Evolutionary conservation across 1,140 invertebrate genomes (phyloP), one percentile per base, ranked within the genome.

Genomic region (Anastatus disparis): DNA sequence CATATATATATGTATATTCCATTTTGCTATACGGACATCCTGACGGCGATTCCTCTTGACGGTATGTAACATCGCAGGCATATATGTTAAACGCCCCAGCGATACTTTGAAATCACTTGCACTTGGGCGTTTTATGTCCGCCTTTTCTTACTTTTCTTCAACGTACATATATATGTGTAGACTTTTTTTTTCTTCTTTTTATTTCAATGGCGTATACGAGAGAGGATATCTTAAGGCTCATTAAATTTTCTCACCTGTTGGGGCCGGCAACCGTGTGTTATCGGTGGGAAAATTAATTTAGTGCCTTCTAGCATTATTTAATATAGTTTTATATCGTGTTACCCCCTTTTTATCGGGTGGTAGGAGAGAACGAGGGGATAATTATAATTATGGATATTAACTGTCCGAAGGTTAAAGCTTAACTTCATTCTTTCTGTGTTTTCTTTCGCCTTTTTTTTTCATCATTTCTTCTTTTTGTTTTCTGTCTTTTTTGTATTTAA

Each of bases 361-460:
- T n/a, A n/a, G n/a, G n/a, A n/a, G n/a, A n/a, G n/a, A n/a, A n/a
- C n/a, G n/a, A n/a, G n/a, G n/a, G n/a, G 29, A 55, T 46, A n/a
- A 58, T 31, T 46, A 15, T 35, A 31, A 67, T 67, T 67, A 67
- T 56, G 26, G 27, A 63, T 66, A 66, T 31, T 44, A 40, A 29
- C 7, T 42, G 38, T 53, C 22, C n/a, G 20, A 35, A 20, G n/a
- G n/a, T n/a, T n/a, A n/a, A n/a, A n/a, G n/a, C n/a, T n/a, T n/a
- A n/a, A n/a, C n/a, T n/a, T n/a, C n/a, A n/a, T n/a, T n/a, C n/a
- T n/a, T n/a, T n/a, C n/a, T n/a, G n/a, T n/a, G n/a, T n/a, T n/a
- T n/a, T n/a, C n/a, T n/a, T n/a, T n/a, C n/a, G n/a, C n/a, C n/a
- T n/a, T n/a, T n/a, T n/a, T n/a, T n/a, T n/a, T n/a, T n/a, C n/a